Evolutionary conservation across 2,888 invertebrate species (phyloP).

Genomic region (Sialis fuliginosa): DNA sequence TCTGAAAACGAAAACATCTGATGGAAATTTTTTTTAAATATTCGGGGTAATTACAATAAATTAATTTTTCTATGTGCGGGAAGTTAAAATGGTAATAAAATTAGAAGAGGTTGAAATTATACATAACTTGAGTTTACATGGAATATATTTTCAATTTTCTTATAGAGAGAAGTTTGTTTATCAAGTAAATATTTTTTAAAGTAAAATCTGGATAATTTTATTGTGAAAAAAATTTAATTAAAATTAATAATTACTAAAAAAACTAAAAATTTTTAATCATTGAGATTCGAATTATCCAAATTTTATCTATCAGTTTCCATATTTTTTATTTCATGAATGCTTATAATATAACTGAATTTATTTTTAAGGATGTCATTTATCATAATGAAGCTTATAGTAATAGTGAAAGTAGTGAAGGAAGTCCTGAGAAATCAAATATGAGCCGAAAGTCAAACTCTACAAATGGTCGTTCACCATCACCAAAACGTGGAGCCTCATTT

Average conservation of each 20-base stretch:
- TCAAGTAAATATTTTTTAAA: not conserved
- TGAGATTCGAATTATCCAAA: not conserved
- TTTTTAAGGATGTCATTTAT: slow-evolving; percentile 47
- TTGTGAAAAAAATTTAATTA: too few species aligned
- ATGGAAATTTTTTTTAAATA: too few species aligned
- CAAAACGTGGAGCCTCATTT: slow-evolving; percentile 45
- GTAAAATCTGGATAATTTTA: not conserved
- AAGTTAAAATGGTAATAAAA: too few species aligned
- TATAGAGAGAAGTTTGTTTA: not conserved
- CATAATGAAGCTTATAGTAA: slow-evolving; percentile 63
- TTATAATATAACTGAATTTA: not conserved
- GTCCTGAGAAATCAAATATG: slow-evolving; percentile 31
- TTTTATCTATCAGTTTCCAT: not conserved
- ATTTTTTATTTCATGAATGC: not conserved
- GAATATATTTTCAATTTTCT: not conserved
- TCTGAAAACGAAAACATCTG: too few species aligned
- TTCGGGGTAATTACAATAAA: too few species aligned
- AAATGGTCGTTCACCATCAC: slow-evolving; percentile 28
- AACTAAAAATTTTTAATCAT: not conserved
- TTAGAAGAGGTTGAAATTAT: too few species aligned
- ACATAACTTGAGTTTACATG: not conserved
- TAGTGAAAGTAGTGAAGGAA: slow-evolving; percentile 52
- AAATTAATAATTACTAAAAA: too few species aligned
- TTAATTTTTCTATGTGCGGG: too few species aligned
- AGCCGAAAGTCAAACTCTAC: slow-evolving; percentile 14